Evolutionary conservation across 1,140 invertebrate genomes (phyloP), one percentile per base, ranked within the genome.

Genomic region (Drosophila albomicans): DNA sequence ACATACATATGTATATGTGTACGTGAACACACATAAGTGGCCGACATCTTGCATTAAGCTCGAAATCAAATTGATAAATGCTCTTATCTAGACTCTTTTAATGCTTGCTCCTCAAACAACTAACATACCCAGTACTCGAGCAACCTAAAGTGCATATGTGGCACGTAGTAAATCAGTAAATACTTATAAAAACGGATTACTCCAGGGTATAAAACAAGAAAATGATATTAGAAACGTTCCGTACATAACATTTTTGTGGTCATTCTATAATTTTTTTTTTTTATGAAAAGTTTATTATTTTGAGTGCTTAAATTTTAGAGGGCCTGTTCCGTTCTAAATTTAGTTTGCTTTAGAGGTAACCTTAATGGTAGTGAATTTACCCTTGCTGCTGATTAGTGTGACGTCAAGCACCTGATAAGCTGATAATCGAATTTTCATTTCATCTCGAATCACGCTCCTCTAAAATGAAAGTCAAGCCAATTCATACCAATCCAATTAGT

Each of bases 341-440:
- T n/a, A 11, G 7, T 10, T 54, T 54, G 16, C 20, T 51, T 30
- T 30, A 1, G 28, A 32, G n/a, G 13, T 38, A 56, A 56, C 13
- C 8, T 13, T 5, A 56, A 3, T 30, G 52, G 32, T 20, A 20
- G 13, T 45, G 8, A 15, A 11, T 13, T 49, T 45, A 43, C 51
- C 16, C 32, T 63, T 41, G 15, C 41, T 78, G 59, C 41, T 78
- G 59, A 78, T 82, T 75, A 56, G 52, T 49, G 45, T 62, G 25
- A 63, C 49, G 41, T 62, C 59, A 58, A 78, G 61, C 54, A 38
- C 11, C 41, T 59, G 63, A 79, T 69, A 63, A 38, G 51, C 7
- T 25, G 20, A 25, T 25, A 1, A 3, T 35, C 7, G 2, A 30
- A 52, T 41, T 51, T 59, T 8, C 13, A 63, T 77, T 78, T 48